Base-by-base conservation (phyloP, 2,888 invertebrate species). In the Pocota personata region DNA sequence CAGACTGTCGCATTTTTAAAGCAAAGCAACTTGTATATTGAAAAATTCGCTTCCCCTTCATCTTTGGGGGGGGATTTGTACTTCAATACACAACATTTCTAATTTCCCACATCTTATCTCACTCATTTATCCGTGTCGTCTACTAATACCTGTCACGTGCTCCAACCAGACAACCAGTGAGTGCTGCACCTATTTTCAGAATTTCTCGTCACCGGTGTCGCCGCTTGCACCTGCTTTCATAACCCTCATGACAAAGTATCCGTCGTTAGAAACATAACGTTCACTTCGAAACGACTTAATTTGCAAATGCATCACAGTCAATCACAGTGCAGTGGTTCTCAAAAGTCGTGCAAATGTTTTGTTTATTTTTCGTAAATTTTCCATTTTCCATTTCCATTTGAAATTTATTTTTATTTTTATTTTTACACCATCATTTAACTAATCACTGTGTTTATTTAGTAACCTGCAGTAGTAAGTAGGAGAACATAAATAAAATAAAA, bases 181-280 rank as follows among this genome's bases (percentile, higher is more conserved):
- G 19, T 37, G 60, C 58, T 48, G 72, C 72, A 72, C 72, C 72
- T 72, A 60, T 72, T 72, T 58, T n/a, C 35, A 58, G 60, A 48
- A 72, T 19, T 58, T 58, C 58, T 60, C 37, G 57, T 48, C 76
- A 57, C 48, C 19, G 19, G 37, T 55, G 16, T 16, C 10, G 19
- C 3, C 6, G 10, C 27, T 12, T 14, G 6, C 75, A 55, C 75
- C 75, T 75, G 73, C 55, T 16, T 37, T 7, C 32, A 0, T 40
- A 30, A 37, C 1, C n/a, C 60, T 4, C 37, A n/a, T 62, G 27
- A 62, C 64, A 52, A 62, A 67, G 40, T 40, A 16, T 3, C 46
- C 35, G 32, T 64, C 55, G 46, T 75, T 57, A n/a, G 32, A 30
- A 66, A 35, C 43, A 30, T 16, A 14, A 32, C 60, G 50, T 50